Evolutionary conservation across 64 coral and sea anemone genomes (phyloP), one percentile per base, ranked within the genome.

Genomic region (Dendronephthya gigantea): DNA sequence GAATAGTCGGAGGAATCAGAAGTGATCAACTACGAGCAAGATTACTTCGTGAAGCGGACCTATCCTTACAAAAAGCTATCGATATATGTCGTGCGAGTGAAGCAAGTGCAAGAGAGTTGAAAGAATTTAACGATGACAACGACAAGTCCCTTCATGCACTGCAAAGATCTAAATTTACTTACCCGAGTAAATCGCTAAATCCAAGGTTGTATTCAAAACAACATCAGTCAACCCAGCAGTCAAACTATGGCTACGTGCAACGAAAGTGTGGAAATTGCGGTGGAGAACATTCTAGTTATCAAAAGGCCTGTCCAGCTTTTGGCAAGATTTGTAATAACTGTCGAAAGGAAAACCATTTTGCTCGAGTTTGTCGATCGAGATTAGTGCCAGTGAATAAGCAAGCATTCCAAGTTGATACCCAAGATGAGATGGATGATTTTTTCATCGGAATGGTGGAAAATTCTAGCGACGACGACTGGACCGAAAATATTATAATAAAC

Each of bases 321-420:
- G 4, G 69, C 11, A 76, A 76, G 31, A 76, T 9, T 34, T 76
- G 35, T 76, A 27, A 34, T 31, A 34, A 31, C 31, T 76, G 69
- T 76, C 29, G 69, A 76, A 76, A 76, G 69, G 28, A 34, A 28
- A 76, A 76, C 25, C 69, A 76, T 16, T 76, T 76, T 76, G 69
- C 69, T 37, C 35, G 29, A 34, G 69, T 76, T 16, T 76, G 69
- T 76, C 28, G 69, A 37, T 34, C 69, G 35, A 76, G 6, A 76
- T 22, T 9, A 4, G 29, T 7, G 25, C 2, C 35, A 15, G 31
- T 2, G 35, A 76, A 76, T 76, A 76, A 31, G 12, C 10, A 31
- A 7, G 28, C 69, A 15, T 31, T 34, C 12, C 35, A 31, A 34
- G 69, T 34, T 34, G 69, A 76, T 3, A 34, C 35, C 12, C 3